A percentile compares a stretch with the other conserved stretches of the same genome.
Evolutionary conservation across 37 sponge, comb jelly and placozoan species (phyloP).

Genomic region (Dysidea cf. avara): DNA sequence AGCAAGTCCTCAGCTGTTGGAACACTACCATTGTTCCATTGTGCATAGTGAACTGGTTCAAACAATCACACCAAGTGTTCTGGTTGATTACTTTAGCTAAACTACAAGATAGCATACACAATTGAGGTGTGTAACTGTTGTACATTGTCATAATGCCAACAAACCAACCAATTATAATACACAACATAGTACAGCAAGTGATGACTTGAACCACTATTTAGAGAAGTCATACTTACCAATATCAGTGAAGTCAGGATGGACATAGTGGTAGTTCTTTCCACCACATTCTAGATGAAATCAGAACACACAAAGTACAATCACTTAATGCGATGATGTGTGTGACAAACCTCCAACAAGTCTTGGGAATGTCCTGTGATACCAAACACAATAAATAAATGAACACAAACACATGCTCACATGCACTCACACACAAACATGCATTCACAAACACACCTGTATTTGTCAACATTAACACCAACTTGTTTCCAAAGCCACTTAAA

Average conservation of each 20-base stretch:
- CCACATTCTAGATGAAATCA: conserved; percentile 69
- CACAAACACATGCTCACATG: neutral
- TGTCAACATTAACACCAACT: conserved; percentile 79
- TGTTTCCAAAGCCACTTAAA: conserved; percentile 86
- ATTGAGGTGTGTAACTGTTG: too few species aligned
- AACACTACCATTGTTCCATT: too few species aligned
- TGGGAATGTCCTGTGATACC: conserved; percentile 55
- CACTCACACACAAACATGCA: conserved; percentile 31
- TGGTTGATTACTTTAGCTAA: too few species aligned
- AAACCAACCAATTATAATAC: too few species aligned
- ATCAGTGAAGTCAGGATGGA: conserved; percentile 80
- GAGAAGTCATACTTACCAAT: conserved; percentile 44
- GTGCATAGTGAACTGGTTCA: too few species aligned
- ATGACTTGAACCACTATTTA: too few species aligned
- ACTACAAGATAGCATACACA: too few species aligned
- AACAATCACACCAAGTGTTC: too few species aligned
- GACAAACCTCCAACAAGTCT: conserved; percentile 63
- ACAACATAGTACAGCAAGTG: too few species aligned
- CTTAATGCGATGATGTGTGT: neutral
- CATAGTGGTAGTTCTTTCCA: conserved; percentile 96
- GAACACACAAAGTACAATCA: too few species aligned
- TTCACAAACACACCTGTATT: conserved; percentile 55
- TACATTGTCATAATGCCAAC: too few species aligned
- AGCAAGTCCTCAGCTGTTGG: too few species aligned
- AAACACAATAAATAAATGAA: neutral